Evolutionary conservation across 2,113 vertebrate species (phyloP).

Genomic region (Paralichthys olivaceus): DNA sequence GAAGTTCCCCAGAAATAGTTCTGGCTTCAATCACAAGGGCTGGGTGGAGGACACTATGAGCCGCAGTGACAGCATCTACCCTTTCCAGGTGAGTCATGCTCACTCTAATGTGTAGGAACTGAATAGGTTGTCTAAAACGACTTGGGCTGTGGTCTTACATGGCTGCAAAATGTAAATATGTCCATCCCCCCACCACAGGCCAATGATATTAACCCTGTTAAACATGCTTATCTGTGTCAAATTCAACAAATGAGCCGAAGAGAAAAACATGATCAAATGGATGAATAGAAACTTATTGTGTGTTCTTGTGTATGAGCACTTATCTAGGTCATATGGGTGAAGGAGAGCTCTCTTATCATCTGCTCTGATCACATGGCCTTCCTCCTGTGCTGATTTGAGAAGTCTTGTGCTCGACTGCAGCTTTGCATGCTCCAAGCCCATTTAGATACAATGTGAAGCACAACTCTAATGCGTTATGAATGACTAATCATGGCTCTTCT

Average conservation of each 20-base stretch:
- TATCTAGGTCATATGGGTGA: slow-evolving; percentile 61
- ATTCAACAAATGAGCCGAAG: slow-evolving; percentile 52
- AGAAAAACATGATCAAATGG: slow-evolving; percentile 46
- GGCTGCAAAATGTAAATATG: background rate
- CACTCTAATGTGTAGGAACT: background rate
- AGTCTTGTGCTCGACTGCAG: slow-evolving; percentile 53
- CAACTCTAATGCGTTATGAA: background rate
- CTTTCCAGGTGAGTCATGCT: slow-evolving; percentile 91
- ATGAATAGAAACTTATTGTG: slow-evolving; percentile 56
- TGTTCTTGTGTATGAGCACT: slow-evolving; percentile 31
- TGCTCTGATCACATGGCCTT: slow-evolving; percentile 61
- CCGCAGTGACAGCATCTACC: slow-evolving; percentile 94
- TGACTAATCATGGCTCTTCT: background rate
- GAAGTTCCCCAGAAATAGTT: slow-evolving; percentile 94
- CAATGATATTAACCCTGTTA: slow-evolving; percentile 31
- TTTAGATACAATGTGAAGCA: slow-evolving; percentile 11
- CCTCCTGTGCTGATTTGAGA: slow-evolving; percentile 59
- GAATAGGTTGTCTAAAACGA: background rate
- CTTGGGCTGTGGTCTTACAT: background rate
- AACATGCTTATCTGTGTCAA: slow-evolving; percentile 48
- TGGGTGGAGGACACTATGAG: slow-evolving; percentile 97
- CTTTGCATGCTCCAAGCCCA: slow-evolving; percentile 37
- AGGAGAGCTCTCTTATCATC: slow-evolving; percentile 60
- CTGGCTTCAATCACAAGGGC: slow-evolving; percentile 95
- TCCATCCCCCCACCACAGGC: background rate